Base-by-base conservation (phyloP, 2,113 vertebrate species). In the Barnardius zonarius region DNA sequence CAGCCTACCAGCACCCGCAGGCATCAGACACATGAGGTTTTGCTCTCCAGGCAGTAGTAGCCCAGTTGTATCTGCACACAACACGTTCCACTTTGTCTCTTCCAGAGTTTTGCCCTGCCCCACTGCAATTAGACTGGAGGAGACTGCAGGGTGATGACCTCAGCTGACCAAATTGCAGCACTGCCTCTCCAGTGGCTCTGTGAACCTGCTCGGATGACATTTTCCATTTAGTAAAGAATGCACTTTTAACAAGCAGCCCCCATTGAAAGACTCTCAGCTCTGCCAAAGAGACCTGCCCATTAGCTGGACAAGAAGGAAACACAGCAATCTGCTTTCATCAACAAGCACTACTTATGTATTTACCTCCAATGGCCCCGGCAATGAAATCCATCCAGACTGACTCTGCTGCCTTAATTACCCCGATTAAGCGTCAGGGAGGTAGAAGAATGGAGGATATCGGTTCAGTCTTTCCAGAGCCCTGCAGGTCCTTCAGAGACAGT, bases 361-460 rank as follows among this genome's bases (percentile, higher is more conserved):
- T 98, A 99, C 99, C 99, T 99, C 99, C 99, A 14, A 99, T 97
- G 57, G 99, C 99, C 87, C 99, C 99, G 10, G 99, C 99, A 85
- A 99, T 93, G 97, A 99, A 99, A 97, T 99, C 98, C 92, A 99
- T 98, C 95, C 98, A 95, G 90, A 30, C 2, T 3, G 68, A 31
- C 22, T 33, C 90, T 82, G 93, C 93, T 70, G 96, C 80, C 48
- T 92, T 54, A 54, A 68, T 44, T 49, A 55, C 79, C 72, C 68
- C 19, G 78, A 17, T 23, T 39, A 41, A 89, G 67, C 2, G 4
- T 43, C 30, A 54, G n/a, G 63, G 35, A 83, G 37, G 46, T 2
- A 5, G 76, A 12, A 87, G 70, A 83, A 43, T 11, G 25, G 41
- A 90, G 48, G 17, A 6, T 27, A 43, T 25, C 7, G 2, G 33